A percentile compares a stretch with the other conserved stretches of the same genome.
These are phyloP conservation scores for Diadophis punctatus DNA, from an alignment of 2,113 vertebrate genomes.

Conservation along the genomic window DNA sequence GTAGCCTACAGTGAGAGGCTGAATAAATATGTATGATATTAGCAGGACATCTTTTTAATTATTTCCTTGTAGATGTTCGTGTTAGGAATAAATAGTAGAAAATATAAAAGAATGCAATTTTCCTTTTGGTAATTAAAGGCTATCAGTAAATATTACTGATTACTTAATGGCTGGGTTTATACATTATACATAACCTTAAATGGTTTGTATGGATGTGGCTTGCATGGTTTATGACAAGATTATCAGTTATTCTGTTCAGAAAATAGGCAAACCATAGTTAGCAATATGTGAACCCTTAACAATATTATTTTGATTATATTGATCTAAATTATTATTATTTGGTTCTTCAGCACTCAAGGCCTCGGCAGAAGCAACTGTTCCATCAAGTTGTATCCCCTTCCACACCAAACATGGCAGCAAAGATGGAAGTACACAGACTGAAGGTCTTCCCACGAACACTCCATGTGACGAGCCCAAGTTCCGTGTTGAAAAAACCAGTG, in stretches of 20 bases:
- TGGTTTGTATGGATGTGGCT: neutral
- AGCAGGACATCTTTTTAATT: neutral
- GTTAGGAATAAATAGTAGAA: neutral
- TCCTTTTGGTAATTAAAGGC: neutral
- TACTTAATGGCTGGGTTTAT: neutral
- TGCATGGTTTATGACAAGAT: neutral
- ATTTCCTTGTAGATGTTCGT: neutral
- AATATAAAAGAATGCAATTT: neutral
- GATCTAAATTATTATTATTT: slow-evolving; percentile 10
- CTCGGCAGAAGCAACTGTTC: slow-evolving; percentile 69
- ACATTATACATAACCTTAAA: neutral
- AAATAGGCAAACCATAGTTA: neutral
- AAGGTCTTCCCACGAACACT: slow-evolving; percentile 42
- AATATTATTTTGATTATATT: slow-evolving; percentile 46
- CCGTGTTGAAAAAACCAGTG: slow-evolving; percentile 31
- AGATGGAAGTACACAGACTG: slow-evolving; percentile 85
- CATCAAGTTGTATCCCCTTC: slow-evolving; percentile 5
- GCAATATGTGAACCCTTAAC: slow-evolving; percentile 40
- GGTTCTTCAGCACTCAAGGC: slow-evolving; percentile 67
- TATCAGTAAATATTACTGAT: neutral
- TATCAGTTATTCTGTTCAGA: neutral
- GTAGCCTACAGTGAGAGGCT: neutral
- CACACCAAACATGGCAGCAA: slow-evolving; percentile 70
- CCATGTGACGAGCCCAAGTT: slow-evolving; percentile 30
- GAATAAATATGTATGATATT: neutral